Conservation (phyloP, 2,113 vertebrate genomes). For the Pontoporia blainvillei region DNA sequence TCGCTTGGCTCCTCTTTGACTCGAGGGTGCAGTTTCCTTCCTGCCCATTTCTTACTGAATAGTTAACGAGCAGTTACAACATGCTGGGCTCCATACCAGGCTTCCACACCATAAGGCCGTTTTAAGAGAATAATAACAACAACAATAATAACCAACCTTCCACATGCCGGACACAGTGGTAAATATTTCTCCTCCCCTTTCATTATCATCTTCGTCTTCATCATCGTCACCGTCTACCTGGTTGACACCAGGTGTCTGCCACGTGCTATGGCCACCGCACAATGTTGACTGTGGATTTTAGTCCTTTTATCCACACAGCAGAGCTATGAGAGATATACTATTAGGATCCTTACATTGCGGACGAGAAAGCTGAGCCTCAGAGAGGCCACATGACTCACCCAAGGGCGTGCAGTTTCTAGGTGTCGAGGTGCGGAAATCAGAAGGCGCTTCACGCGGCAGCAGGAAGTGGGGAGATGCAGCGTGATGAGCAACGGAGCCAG, state of each 20-base stretch:
- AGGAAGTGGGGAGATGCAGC: neutral
- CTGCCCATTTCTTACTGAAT: neutral
- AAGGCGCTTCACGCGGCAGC: neutral
- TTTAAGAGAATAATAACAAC: neutral
- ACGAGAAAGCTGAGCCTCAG: neutral
- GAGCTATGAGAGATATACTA: fast-evolving
- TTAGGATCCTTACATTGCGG: neutral
- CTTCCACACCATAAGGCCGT: neutral
- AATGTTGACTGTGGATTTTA: fast-evolving
- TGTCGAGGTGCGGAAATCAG: neutral
- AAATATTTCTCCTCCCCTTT: fast-evolving
- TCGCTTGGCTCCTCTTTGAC: neutral
- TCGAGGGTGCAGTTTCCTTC: neutral
- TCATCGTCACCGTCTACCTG: fast-evolving
- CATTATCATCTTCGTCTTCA: too few species aligned
- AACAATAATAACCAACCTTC: fast-evolving
- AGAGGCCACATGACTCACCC: neutral
- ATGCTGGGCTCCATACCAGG: neutral
- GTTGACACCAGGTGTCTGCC: fast-evolving
- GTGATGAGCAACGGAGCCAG: neutral
- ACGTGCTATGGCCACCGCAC: fast-evolving
- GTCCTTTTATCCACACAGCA: too few species aligned
- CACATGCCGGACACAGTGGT: fast-evolving
- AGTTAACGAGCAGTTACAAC: slow-evolving; percentile 5
- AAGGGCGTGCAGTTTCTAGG: neutral